Conservation (phyloP, 2,888 invertebrate species). For the Deilephila porcellus region DNA sequence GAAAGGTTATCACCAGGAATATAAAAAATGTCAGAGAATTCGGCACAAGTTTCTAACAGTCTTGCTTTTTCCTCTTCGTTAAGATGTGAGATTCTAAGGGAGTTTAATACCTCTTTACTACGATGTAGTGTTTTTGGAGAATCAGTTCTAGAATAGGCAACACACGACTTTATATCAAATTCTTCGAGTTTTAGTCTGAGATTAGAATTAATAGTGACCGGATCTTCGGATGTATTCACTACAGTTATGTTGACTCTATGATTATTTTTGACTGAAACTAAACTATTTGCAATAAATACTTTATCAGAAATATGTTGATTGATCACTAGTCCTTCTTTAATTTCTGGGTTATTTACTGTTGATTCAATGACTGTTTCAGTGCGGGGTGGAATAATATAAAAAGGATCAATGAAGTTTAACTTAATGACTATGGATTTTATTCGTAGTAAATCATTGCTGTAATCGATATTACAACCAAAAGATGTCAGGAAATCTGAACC, state of each 20-base stretch:
- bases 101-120: too few species aligned
- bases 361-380: slow-evolving; percentile 43
- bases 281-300: neutral
- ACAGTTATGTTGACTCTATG: neutral
- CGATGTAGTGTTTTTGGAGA: too few species aligned
- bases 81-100: too few species aligned
- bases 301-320: slow-evolving; percentile 26
- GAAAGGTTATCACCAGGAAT: too few species aligned
- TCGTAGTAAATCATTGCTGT: slow-evolving; percentile 26
- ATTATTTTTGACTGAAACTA: neutral
- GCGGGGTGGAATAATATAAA: slow-evolving; percentile 38
- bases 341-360: slow-evolving; percentile 40
- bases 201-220: neutral
- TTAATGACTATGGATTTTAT: slow-evolving; percentile 28
- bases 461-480: slow-evolving; percentile 38
- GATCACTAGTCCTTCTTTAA: slow-evolving; percentile 38
- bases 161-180: too few species aligned
- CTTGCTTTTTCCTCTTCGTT: too few species aligned
- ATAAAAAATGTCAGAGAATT: too few species aligned
- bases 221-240: neutral
- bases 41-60: too few species aligned
- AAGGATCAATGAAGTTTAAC: slow-evolving; percentile 35
- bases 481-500: slow-evolving; percentile 34
- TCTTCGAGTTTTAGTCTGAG: too few species aligned
- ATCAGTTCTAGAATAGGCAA: too few species aligned